Evolutionary conservation across 1,140 invertebrate species (phyloP).

Genomic region (Cyphomyrmex costatus): DNA sequence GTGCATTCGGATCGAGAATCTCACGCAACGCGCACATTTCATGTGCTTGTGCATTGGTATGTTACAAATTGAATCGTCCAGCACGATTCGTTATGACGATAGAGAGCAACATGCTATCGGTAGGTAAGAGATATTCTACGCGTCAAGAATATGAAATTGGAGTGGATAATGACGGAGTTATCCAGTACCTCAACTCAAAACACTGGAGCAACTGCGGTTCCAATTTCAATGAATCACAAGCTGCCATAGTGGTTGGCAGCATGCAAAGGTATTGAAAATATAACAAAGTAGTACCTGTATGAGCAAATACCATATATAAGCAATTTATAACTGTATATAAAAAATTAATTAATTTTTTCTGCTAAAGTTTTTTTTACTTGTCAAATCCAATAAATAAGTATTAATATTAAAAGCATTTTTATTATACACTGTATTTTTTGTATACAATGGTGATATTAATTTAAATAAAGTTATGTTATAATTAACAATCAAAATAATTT

Average conservation of each 20-base stretch:
- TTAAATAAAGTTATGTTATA: neutral
- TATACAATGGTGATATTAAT: no score
- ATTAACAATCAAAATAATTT: neutral
- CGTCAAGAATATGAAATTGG: constrained; percentile 90
- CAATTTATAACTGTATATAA: neutral
- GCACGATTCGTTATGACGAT: constrained; percentile 90
- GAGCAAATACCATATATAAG: no score
- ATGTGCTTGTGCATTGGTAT: constrained; percentile 89
- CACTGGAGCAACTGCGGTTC: constrained; percentile 90
- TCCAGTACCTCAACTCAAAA: constrained; percentile 89
- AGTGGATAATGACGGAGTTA: constrained; percentile 89
- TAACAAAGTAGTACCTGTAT: neutral
- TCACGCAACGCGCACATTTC: constrained; percentile 87
- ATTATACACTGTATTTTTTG: no score
- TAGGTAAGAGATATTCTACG: constrained; percentile 89
- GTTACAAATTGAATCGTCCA: constrained; percentile 88
- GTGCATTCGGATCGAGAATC: constrained; percentile 91
- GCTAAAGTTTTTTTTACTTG: no score
- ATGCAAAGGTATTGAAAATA: neutral
- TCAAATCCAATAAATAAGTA: no score
- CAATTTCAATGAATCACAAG: constrained; percentile 87
- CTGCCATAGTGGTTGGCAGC: constrained; percentile 74
- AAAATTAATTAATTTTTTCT: no score
- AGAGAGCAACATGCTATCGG: constrained; percentile 89
- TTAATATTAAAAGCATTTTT: no score